Percentiles rank a stretch among this genome's conserved stretches.
phyloP scores from a whole-genome alignment of 2,113 vertebrate species.

The Panthera tigris region DNA sequence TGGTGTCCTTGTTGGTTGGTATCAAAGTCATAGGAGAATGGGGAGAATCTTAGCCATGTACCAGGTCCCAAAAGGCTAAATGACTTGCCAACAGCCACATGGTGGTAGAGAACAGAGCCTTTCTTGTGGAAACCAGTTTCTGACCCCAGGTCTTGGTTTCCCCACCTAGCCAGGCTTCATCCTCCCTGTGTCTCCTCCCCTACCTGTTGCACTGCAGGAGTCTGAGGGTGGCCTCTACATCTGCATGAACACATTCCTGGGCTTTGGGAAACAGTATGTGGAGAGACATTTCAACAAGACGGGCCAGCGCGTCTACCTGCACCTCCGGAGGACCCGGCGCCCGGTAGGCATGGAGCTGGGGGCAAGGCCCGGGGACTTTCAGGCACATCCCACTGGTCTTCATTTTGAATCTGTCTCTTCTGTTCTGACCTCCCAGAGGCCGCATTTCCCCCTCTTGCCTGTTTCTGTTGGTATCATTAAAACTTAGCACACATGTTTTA shows the following conservation, averaged over 20 bases:
- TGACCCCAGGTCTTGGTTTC: not conserved
- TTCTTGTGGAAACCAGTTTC: not conserved
- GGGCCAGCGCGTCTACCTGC: conserved; percentile 95
- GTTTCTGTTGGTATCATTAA: not conserved
- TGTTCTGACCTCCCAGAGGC: not conserved
- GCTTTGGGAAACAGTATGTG: conserved; percentile 96
- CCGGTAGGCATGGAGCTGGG: conserved; percentile 81
- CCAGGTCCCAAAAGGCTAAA: not conserved
- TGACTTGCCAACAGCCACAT: not conserved
- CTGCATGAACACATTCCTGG: conserved; percentile 99
- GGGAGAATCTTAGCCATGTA: not conserved
- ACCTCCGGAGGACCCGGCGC: conserved; percentile 94
- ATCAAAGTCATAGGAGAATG: not conserved
- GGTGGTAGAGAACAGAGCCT: not conserved
- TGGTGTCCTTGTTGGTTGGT: not conserved
- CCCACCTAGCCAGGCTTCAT: not conserved
- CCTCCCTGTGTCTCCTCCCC: not conserved
- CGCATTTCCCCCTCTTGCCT: not conserved
- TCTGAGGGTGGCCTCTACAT: conserved; percentile 96
- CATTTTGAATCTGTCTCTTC: not conserved
- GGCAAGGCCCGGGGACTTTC: not conserved
- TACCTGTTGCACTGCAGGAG: conserved; percentile 85
- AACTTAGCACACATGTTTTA: not conserved
- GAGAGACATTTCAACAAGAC: conserved; percentile 92
- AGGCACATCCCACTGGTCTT: fast-evolving